Conservation (phyloP, 2,797 vertebrate species). For the Clarias fuscus region DNA sequence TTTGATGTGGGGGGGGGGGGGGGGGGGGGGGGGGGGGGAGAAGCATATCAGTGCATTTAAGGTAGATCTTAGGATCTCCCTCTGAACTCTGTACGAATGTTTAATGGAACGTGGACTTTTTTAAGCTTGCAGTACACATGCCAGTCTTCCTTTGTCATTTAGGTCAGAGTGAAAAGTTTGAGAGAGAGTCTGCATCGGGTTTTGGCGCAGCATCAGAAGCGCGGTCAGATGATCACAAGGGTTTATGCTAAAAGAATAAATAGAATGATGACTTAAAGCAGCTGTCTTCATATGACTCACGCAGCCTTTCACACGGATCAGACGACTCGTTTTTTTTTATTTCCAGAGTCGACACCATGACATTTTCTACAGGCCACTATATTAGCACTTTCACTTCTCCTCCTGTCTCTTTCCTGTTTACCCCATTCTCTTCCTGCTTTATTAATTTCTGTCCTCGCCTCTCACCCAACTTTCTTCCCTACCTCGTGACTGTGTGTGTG, state of each 20-base stretch:
- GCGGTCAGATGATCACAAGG: slow-evolving; percentile 10
- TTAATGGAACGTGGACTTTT: not conserved
- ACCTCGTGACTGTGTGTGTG: slow-evolving; percentile 53
- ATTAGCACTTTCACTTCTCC: slow-evolving; percentile 40
- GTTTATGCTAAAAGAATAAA: slow-evolving; percentile 28
- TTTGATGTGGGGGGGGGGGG: not conserved
- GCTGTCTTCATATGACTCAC: slow-evolving; percentile 2
- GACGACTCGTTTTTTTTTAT: not conserved
- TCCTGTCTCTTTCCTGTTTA: slow-evolving; percentile 33
- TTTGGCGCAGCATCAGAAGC: not conserved
- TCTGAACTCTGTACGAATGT: not conserved
- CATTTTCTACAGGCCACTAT: not conserved
- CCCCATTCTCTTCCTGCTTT: slow-evolving; percentile 36
- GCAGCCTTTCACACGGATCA: not conserved
- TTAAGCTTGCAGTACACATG: not conserved
- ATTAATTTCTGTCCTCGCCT: slow-evolving; percentile 37
- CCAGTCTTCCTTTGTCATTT: not conserved
- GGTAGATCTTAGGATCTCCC: not conserved
- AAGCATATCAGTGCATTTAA: not conserved
- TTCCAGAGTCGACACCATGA: not conserved
- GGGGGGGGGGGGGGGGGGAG: too few species aligned
- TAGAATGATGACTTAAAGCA: slow-evolving; percentile 33
- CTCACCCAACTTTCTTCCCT: slow-evolving; percentile 14
- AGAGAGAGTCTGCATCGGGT: not conserved
- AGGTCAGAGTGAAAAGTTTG: not conserved